phyloP scores from a whole-genome alignment of 1,140 invertebrate species.

The Phymorhynchus buccinoides region DNA sequence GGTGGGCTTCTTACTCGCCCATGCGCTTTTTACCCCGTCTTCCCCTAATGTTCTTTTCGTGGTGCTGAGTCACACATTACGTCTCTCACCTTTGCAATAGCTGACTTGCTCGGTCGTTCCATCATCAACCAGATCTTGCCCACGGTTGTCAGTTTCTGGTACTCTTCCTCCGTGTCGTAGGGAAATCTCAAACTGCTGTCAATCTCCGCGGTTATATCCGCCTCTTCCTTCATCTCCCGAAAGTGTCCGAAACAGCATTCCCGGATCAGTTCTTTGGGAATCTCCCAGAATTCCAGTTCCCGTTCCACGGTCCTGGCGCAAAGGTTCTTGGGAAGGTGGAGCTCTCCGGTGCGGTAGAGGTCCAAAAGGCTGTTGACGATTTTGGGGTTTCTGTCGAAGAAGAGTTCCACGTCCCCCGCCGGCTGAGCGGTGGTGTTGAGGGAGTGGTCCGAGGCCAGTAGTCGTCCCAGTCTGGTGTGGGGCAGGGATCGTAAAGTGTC shows the following conservation, averaged over 20 bases:
- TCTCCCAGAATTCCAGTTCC: slow-evolving; percentile 10
- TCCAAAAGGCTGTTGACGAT: slow-evolving; percentile 9
- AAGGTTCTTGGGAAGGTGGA: background rate
- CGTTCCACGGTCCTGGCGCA: background rate
- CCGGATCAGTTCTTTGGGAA: background rate
- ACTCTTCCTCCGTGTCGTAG: background rate
- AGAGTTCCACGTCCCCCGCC: slow-evolving; percentile 15
- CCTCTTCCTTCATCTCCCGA: background rate
- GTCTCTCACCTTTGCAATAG: too few relatives aligned
- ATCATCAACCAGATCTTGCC: slow-evolving; percentile 17
- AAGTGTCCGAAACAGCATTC: background rate
- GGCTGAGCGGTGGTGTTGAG: background rate
- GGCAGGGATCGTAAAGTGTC: too few relatives aligned
- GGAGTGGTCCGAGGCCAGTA: too few relatives aligned
- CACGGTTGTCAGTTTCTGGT: background rate
- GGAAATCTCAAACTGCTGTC: background rate
- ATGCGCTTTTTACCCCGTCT: too few relatives aligned
- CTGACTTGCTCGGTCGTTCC: too few relatives aligned
- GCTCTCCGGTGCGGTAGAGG: slow-evolving; percentile 27
- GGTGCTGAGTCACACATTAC: too few relatives aligned
- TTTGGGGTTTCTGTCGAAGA: slow-evolving; percentile 31
- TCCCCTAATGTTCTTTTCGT: too few relatives aligned
- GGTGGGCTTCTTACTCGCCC: too few relatives aligned
- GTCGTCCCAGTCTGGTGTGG: too few relatives aligned
- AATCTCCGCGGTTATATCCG: background rate